Conservation (phyloP, 2,797 vertebrate species). For the Aulostomus chinensis region DNA sequence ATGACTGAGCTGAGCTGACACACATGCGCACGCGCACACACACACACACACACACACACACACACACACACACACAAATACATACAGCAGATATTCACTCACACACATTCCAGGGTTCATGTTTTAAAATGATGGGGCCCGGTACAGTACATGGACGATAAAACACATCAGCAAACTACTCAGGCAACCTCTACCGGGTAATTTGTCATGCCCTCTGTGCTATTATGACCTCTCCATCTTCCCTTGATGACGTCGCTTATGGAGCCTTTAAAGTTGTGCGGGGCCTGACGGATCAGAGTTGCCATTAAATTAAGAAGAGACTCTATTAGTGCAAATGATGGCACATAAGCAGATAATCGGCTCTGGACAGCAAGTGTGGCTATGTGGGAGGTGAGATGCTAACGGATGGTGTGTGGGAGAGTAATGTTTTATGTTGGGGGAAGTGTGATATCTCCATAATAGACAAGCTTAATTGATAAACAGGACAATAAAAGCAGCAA, state of each 20-base stretch:
- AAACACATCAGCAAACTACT: slow-evolving; percentile 62
- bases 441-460: slow-evolving; percentile 76
- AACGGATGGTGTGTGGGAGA: slow-evolving; percentile 80
- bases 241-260: slow-evolving; percentile 58
- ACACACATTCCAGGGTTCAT: slow-evolving; percentile 18
- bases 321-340: slow-evolving; percentile 75
- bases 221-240: slow-evolving; percentile 59
- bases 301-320: slow-evolving; percentile 67
- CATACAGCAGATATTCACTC: neutral
- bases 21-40: slow-evolving; percentile 15
- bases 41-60: slow-evolving; percentile 1
- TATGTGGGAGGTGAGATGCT: slow-evolving; percentile 79
- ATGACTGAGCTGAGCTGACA: slow-evolving; percentile 52
- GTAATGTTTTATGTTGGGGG: slow-evolving; percentile 76
- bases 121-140: slow-evolving; percentile 22
- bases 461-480: slow-evolving; percentile 78
- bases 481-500: slow-evolving; percentile 70
- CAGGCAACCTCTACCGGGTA: slow-evolving; percentile 47
- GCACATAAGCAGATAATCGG: slow-evolving; percentile 68
- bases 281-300: slow-evolving; percentile 54
- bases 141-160: slow-evolving; percentile 52
- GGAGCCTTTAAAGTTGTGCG: slow-evolving; percentile 53
- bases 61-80: slow-evolving; percentile 15
- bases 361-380: slow-evolving; percentile 73
- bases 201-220: slow-evolving; percentile 47